Base-by-base conservation (phyloP, 2,888 invertebrate species). In the Acanthosoma haemorrhoidale region DNA sequence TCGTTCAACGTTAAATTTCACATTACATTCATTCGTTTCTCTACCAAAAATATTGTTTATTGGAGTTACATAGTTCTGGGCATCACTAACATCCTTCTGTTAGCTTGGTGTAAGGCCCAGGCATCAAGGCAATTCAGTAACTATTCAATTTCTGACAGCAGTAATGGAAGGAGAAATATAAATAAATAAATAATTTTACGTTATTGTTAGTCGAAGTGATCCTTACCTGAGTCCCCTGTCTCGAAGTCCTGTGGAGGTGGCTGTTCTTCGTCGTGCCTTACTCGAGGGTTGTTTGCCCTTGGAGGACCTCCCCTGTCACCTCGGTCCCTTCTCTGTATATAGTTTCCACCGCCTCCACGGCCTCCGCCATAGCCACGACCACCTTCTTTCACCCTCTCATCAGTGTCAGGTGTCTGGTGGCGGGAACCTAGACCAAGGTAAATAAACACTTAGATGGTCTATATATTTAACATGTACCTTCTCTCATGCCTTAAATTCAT, bases 211-310 rank as follows among this genome's bases (percentile, higher is more conserved):
- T 43, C 21, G 2, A 43, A 21, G 1, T 13, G 6, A 58, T 36
- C 4, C 66, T 67, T 68, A 61, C 64, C 71, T 69, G 71, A 77
- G 80, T 80, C 80, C 89, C 92, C 92, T 86, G 90, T 84, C 81
- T 92, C 92, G 68, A 89, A 88, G 82, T 91, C 91, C 79, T 88
- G 89, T 81, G 92, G 92, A 64, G 90, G 89, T 25, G 67, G 51
- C 21, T 51, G 51, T 78, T 90, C 90, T 77, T 92, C 92, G 77
- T 92, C 92, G 79, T 92, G 92, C 61, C 87, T 86, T 77, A 87
- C 87, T 77, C 91, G 84, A 74, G 91, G 87, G 76, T 90, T 82
- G 76, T 89, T 89, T 73, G 89, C 88, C 77, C 87, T 84, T 84
- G 83, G 71, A 83, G 84, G 76, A 83, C 75, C 84, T 79, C 76